Percentiles rank a stretch among this genome's conserved stretches.
Evolutionary conservation across 2,888 invertebrate genomes (phyloP).

Genomic region (Brassicogethes aeneus): DNA sequence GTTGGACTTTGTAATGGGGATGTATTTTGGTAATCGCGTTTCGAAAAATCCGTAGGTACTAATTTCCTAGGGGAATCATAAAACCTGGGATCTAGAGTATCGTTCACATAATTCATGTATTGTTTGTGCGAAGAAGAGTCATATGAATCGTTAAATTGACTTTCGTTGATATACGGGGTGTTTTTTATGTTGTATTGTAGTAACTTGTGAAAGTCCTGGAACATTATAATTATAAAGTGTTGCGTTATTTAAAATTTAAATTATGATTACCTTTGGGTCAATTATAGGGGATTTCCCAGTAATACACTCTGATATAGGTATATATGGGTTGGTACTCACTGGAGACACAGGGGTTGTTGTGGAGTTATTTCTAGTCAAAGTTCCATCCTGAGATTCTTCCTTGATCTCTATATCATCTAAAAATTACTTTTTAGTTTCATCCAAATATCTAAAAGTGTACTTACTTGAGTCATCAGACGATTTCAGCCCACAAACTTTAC

Average conservation of each 20-base stretch:
- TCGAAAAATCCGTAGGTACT: constrained; percentile 14
- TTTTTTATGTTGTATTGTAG: constrained; percentile 30
- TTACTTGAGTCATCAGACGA: constrained; percentile 40
- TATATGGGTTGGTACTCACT: constrained; percentile 73
- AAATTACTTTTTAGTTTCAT: too few species aligned
- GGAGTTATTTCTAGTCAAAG: too few species aligned
- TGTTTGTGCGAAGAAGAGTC: constrained; percentile 25
- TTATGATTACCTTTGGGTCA: constrained; percentile 28
- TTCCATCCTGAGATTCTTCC: too few species aligned
- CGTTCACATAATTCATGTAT: constrained; percentile 32
- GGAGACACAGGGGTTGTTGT: constrained; percentile 57
- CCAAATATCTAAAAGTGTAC: too few species aligned
- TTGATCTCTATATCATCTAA: too few species aligned
- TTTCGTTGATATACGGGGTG: constrained; percentile 19
- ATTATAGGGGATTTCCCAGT: constrained; percentile 54
- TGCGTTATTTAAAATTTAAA: too few species aligned
- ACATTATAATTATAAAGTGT: too few species aligned
- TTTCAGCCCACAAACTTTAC: constrained; percentile 82
- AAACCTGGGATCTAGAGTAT: constrained; percentile 45
- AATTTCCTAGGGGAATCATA: constrained; percentile 42
- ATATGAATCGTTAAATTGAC: constrained; percentile 27
- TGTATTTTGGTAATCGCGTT: constrained; percentile 19
- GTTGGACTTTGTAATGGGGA: constrained; percentile 56
- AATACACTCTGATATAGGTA: constrained; percentile 87
- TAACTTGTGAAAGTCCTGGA: constrained; percentile 31